phyloP scores from a whole-genome alignment of 2,888 invertebrate species.

The Mayetiola destructor region DNA sequence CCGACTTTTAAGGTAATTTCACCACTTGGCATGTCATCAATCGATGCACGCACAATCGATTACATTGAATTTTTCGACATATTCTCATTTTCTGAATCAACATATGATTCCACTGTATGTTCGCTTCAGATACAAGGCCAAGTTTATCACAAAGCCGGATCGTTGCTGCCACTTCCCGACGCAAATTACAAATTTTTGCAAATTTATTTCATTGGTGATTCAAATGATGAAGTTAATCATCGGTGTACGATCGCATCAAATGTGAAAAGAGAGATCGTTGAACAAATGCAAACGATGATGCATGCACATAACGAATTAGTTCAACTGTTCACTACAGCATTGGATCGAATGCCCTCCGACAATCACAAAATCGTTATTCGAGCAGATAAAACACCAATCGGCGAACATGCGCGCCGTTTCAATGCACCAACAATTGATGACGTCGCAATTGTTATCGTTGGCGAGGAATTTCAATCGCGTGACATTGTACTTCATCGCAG shows the following conservation, averaged over 20 bases:
- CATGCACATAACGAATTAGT: conserved; percentile 16
- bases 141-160: conserved; percentile 19
- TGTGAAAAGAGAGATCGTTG: conserved; percentile 22
- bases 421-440: conserved; percentile 24
- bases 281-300: conserved; percentile 17
- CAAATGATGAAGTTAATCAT: conserved; percentile 19
- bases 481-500: conserved; percentile 24
- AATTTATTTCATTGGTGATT: conserved; percentile 24
- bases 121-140: conserved; percentile 17
- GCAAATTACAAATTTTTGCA: conserved; percentile 20
- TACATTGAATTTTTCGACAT: too few species aligned
- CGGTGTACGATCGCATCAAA: conserved; percentile 17
- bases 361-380: conserved; percentile 22
- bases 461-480: conserved; percentile 20
- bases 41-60: background rate
- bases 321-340: conserved; percentile 21
- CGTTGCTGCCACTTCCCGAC: conserved; percentile 20
- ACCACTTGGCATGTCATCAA: too few species aligned
- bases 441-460: conserved; percentile 23
- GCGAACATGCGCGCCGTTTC: conserved; percentile 23
- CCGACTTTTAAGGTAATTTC: conserved; percentile 17
- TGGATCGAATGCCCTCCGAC: conserved; percentile 22
- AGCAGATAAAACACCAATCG: conserved; percentile 24
- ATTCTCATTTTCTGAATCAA: too few species aligned
- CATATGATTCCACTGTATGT: too few species aligned